These are phyloP conservation scores for Acromyrmex echinatior DNA, from an alignment of 1,140 invertebrate species.

Conservation along the genomic window DNA sequence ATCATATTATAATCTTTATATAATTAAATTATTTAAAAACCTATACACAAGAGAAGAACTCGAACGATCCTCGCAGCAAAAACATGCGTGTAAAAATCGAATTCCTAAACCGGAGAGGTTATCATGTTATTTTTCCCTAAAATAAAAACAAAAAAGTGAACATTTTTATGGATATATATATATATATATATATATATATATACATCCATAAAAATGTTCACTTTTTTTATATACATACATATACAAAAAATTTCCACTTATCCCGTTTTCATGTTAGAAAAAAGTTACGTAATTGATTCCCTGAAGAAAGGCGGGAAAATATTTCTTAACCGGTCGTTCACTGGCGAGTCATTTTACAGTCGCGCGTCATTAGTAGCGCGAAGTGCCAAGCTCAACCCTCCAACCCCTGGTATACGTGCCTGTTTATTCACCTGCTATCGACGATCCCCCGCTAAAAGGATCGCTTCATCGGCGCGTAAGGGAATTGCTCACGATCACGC, in stretches of 20 bases:
- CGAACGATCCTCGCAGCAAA: not conserved
- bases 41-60: not conserved
- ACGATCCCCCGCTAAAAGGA: constrained; percentile 59
- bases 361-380: constrained; percentile 21
- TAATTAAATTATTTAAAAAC: not conserved
- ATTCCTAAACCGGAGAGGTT: not conserved
- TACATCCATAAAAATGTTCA: too few species aligned
- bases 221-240: too few species aligned
- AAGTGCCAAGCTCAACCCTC: constrained; percentile 33
- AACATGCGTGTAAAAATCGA: not conserved
- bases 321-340: not conserved
- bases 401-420: constrained; percentile 8
- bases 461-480: constrained; percentile 62
- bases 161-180: too few species aligned
- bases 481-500: constrained; percentile 72
- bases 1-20: constrained; percentile 1
- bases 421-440: constrained; percentile 67
- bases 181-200: too few species aligned
- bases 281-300: too few species aligned
- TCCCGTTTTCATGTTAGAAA: too few species aligned
- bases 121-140: too few species aligned
- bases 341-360: not conserved
- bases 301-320: not conserved
- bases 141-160: too few species aligned
- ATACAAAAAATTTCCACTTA: too few species aligned